A percentile compares a stretch with the other conserved stretches of the same genome.
Evolutionary conservation across 2,888 invertebrate genomes (phyloP).

Genomic region (Clistopyga incitator): DNA sequence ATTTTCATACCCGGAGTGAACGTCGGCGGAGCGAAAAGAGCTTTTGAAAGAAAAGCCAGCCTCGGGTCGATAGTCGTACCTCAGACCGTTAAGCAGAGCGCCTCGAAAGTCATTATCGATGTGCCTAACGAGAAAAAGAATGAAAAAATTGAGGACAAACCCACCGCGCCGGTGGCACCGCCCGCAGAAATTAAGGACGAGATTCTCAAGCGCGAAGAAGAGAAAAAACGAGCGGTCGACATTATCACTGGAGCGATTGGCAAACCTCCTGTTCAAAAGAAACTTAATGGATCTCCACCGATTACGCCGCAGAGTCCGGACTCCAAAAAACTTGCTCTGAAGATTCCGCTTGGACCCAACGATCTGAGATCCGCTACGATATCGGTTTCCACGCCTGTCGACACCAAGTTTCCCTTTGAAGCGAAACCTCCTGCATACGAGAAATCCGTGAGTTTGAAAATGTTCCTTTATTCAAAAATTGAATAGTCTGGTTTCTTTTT

Average conservation of each 20-base stretch:
- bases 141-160: slow-evolving; percentile 77
- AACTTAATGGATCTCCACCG: slow-evolving; percentile 79
- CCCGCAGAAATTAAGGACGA: slow-evolving; percentile 70
- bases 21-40: slow-evolving; percentile 94
- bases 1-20: slow-evolving; percentile 92
- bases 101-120: slow-evolving; percentile 80
- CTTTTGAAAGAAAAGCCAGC: slow-evolving; percentile 93
- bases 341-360: slow-evolving; percentile 81
- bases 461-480: neutral
- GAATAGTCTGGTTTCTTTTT: neutral
- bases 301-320: slow-evolving; percentile 80
- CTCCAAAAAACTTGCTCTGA: slow-evolving; percentile 78
- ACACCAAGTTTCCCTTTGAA: slow-evolving; percentile 80
- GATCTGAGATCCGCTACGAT: slow-evolving; percentile 82
- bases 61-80: slow-evolving; percentile 84
- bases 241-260: slow-evolving; percentile 81
- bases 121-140: slow-evolving; percentile 78
- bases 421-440: slow-evolving; percentile 72
- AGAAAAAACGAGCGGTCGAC: slow-evolving; percentile 80
- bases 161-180: slow-evolving; percentile 62
- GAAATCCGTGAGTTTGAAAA: slow-evolving; percentile 71
- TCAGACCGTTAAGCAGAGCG: slow-evolving; percentile 79
- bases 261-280: slow-evolving; percentile 78
- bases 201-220: slow-evolving; percentile 75
- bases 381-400: slow-evolving; percentile 82